Evolutionary conservation across 2,113 vertebrate genomes (phyloP), one percentile per base, ranked within the genome.

Genomic region (Ceuthmochares aereus): DNA sequence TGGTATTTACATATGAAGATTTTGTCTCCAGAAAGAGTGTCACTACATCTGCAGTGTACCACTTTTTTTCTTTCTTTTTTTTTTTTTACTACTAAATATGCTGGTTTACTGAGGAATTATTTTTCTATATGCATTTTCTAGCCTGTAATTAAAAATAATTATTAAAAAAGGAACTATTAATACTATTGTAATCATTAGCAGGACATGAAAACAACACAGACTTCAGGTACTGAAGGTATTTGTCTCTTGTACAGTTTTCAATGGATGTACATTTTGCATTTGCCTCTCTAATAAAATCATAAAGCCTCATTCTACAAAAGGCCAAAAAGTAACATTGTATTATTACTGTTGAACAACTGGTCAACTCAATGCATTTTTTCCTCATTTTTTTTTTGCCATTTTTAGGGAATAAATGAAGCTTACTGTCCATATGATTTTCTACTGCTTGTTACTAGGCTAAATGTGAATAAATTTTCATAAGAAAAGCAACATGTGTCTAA

Each of bases 21-120:
- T n/a, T 67, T 49, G 32, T 42, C 64, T 74, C 21, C n/a, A 15
- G 5, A 62, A 66, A 63, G 19, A 74, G 36, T 32, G 14, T 5
- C 5, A 36, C n/a, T 52, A 34, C 0, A 0, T 52, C 29, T 52
- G 16, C 37, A 25, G 7, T 22, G 21, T 1, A 84, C 14, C 7
- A 7, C 17, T 70, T 40, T 27, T 1, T 25, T 43, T 30, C 14
- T 43, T 32, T 49, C 47, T 10, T 20, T 49, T 30, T 10, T 20
- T 49, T 30, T 36, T 58, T 22, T 12, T 17, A 25, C 36, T 56
- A 42, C 2, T 26, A 43, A 84, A 81, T 56, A 64, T 2, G 5
- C 10, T 36, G 2, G n/a, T 73, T 74, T 25, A 9, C 9, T 55
- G 14, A 3, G 51, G 19, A 84, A 80, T 12, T 76, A 11, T 21